Base-by-base conservation (phyloP, 2,797 vertebrate genomes). In the Dallia pectoralis region DNA sequence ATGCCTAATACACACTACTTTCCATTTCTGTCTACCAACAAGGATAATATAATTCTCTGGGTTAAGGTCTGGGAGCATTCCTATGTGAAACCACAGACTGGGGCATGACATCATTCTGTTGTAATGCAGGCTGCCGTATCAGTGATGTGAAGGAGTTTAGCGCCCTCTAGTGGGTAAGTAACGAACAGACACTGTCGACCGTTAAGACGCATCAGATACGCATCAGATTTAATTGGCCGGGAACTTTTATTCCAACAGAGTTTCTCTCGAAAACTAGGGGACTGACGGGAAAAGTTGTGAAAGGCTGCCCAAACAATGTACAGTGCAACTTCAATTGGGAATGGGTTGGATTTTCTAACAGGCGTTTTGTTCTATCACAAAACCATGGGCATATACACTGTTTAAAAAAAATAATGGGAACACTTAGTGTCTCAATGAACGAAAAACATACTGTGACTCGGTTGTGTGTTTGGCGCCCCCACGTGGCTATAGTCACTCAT, bases 131-230 rank as follows among this genome's bases (percentile, higher is more conserved):
- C 29, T 36, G 32, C 12, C 67, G 62, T 22, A 9, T 40, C 40
- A 56, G 8, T 19, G 1, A 71, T 64, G 70, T 11, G 29, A 63
- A 81, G 70, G 79, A 29, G 67, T 68, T 79, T 5, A 61, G 19
- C 81, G 74, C 88, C 88, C 88, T 84, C 92, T 93, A 74, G 68
- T 90, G 92, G 71, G 51, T 7, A 4, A 76, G 72, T 36, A 11
- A 0, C 9, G 61, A 75, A 74, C 68, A 27, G 22, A 63, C 22
- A 29, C 59, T 7, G 19, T 53, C 48, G n/a, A n/a, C n/a, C n/a
- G n/a, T n/a, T n/a, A n/a, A n/a, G n/a, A n/a, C n/a, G n/a, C n/a
- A n/a, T n/a, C n/a, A n/a, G n/a, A n/a, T n/a, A n/a, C n/a, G n/a
- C n/a, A n/a, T n/a, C n/a, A n/a, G n/a, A n/a, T n/a, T n/a, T n/a